A percentile compares a stretch with the other conserved stretches of the same genome.
Conservation (phyloP, 2,797 vertebrate species). For the Knipowitschia caucasica region DNA sequence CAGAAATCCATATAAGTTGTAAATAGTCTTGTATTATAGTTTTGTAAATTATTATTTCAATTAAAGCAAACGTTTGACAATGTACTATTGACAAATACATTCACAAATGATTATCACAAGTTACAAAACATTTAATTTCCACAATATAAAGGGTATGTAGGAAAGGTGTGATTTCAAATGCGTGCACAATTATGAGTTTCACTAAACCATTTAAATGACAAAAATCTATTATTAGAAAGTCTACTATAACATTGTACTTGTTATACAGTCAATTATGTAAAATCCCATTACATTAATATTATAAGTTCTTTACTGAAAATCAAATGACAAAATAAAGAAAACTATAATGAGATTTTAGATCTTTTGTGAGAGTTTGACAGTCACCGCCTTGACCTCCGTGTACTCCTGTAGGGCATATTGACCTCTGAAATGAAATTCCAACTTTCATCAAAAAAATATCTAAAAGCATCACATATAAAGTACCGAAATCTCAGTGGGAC, state of each 20-base stretch:
- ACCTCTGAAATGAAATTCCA: not conserved
- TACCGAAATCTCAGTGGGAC: too few species aligned
- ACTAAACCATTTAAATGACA: not conserved
- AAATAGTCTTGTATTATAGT: constrained; percentile 35
- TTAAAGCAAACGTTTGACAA: constrained; percentile 34
- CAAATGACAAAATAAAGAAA: too few species aligned
- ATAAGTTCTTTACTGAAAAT: too few species aligned
- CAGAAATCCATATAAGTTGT: constrained; percentile 51
- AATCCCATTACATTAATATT: too few species aligned
- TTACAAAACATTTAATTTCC: not conserved
- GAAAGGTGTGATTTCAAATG: not conserved
- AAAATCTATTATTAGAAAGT: too few species aligned
- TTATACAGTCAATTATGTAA: too few species aligned
- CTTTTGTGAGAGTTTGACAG: constrained; percentile 85
- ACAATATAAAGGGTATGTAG: not conserved
- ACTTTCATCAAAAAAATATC: not conserved
- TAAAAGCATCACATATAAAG: too few species aligned
- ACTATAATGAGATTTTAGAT: too few species aligned
- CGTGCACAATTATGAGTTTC: not conserved
- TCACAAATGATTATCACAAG: not conserved
- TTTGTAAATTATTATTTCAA: constrained; percentile 41
- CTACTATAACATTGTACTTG: too few species aligned
- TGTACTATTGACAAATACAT: not conserved
- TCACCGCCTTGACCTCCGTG: constrained; percentile 79
- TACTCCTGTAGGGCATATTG: not conserved